phyloP scores from a whole-genome alignment of 1,140 invertebrate species.

The Solen grandis region DNA sequence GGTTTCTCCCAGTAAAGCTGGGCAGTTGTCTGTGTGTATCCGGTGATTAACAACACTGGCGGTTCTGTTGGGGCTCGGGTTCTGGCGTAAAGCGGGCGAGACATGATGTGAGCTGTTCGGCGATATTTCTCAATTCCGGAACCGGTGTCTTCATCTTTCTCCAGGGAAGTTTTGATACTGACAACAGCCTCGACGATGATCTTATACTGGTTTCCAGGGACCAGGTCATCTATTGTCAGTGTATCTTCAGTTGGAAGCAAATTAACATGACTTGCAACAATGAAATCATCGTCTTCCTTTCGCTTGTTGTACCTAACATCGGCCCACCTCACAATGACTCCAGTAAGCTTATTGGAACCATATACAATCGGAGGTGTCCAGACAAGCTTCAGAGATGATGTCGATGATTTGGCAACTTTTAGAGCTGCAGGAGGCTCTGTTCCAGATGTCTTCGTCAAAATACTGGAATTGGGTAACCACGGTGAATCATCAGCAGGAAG shows the following conservation, averaged over 20 bases:
- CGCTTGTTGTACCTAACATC: slow-evolving; percentile 66
- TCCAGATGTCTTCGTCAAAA: slow-evolving; percentile 77
- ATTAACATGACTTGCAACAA: slow-evolving; percentile 74
- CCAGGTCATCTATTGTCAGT: slow-evolving; percentile 72
- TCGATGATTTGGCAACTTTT: slow-evolving; percentile 70
- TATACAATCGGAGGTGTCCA: slow-evolving; percentile 79
- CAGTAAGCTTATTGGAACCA: slow-evolving; percentile 78
- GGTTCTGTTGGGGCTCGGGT: slow-evolving; percentile 78
- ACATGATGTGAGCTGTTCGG: slow-evolving; percentile 78
- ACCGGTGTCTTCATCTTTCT: slow-evolving; percentile 68
- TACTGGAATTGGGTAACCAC: slow-evolving; percentile 78
- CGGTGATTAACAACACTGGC: slow-evolving; percentile 72
- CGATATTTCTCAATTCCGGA: slow-evolving; percentile 73
- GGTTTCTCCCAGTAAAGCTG: slow-evolving; percentile 81
- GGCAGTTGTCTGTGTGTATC: slow-evolving; percentile 76
- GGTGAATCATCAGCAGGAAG: slow-evolving; percentile 71
- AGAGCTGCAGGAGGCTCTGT: slow-evolving; percentile 79
- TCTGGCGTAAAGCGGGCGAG: slow-evolving; percentile 76
- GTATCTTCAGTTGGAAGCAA: slow-evolving; percentile 72
- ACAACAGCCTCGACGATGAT: slow-evolving; percentile 80
- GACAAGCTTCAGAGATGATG: slow-evolving; percentile 70
- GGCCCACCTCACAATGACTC: slow-evolving; percentile 78
- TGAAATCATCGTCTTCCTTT: slow-evolving; percentile 68
- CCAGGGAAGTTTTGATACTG: slow-evolving; percentile 80
- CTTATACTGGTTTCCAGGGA: slow-evolving; percentile 77